These are phyloP conservation scores for Otolemur crassicaudatus DNA, from an alignment of 2,797 vertebrate species.

Conservation along the genomic window DNA sequence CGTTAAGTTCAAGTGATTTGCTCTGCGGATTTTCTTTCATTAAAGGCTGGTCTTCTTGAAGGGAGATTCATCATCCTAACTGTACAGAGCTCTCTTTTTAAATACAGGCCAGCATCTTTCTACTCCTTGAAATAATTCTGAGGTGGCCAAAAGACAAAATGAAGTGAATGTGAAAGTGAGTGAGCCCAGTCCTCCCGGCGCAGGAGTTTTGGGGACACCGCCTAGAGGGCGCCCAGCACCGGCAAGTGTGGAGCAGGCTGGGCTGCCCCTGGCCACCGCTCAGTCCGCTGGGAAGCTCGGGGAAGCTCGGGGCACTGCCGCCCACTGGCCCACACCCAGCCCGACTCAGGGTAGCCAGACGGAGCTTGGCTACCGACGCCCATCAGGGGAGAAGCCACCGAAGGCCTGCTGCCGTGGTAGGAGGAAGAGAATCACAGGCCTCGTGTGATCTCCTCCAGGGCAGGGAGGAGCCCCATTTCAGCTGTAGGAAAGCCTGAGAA, in stretches of 20 bases:
- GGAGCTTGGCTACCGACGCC: fast-evolving
- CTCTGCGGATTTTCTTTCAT: neutral
- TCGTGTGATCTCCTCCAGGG: neutral
- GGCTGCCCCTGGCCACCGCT: neutral
- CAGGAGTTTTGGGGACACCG: fast-evolving
- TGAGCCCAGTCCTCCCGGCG: no score
- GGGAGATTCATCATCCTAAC: neutral
- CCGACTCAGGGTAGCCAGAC: neutral
- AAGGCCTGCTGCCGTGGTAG: neutral
- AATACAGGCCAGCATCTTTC: fast-evolving
- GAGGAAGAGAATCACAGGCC: neutral
- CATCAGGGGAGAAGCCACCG: neutral
- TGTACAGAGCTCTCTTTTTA: neutral
- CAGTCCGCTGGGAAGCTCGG: neutral
- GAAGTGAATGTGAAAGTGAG: no score
- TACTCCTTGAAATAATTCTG: neutral
- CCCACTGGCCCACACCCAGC: neutral
- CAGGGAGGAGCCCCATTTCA: fast-evolving
- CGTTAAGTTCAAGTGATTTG: neutral
- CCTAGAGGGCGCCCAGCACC: neutral
- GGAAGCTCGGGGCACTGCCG: neutral
- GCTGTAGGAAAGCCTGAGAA: neutral
- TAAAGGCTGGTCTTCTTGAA: neutral
- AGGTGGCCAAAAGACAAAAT: neutral
- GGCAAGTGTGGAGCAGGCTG: neutral